Conservation (phyloP, 2,113 vertebrate species). For the Microtus ochrogaster region DNA sequence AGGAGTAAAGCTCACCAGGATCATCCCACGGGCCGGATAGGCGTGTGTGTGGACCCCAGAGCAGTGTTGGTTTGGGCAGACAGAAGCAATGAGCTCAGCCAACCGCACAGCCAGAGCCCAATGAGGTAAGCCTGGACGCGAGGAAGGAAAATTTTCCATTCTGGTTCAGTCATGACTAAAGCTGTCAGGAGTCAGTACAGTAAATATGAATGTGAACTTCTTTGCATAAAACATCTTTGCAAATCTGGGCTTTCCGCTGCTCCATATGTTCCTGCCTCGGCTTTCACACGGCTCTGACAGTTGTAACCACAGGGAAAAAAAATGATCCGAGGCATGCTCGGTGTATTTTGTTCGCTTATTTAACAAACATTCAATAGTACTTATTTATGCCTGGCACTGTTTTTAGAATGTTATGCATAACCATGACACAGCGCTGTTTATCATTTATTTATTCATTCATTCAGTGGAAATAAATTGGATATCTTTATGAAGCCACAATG, state of each 20-base stretch:
- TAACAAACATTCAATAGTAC: constrained; percentile 46
- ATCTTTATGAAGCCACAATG: constrained; percentile 1
- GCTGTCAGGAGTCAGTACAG: constrained; percentile 50
- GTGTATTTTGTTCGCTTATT: constrained; percentile 61
- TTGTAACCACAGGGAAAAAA: background rate
- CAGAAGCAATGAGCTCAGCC: constrained; percentile 70
- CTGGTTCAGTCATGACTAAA: constrained; percentile 60
- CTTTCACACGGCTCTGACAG: constrained; percentile 40
- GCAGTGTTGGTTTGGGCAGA: constrained; percentile 15
- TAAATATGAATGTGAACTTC: background rate
- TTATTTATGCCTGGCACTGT: constrained; percentile 21
- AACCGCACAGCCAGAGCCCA: constrained; percentile 17
- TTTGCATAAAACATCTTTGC: constrained; percentile 56
- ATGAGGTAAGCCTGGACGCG: constrained; percentile 52
- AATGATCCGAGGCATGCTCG: constrained; percentile 8
- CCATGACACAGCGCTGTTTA: background rate
- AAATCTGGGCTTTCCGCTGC: constrained; percentile 63
- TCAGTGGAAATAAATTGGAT: constrained; percentile 55
- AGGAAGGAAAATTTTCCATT: constrained; percentile 65
- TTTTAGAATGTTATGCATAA: constrained; percentile 41
- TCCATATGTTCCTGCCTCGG: constrained; percentile 45
- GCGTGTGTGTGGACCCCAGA: background rate
- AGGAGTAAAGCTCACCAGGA: background rate
- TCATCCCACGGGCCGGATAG: background rate
- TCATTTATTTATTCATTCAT: constrained; percentile 61